Percentiles rank a stretch among this genome's conserved stretches.
Conservation (phyloP, 2,797 vertebrate genomes). For the Hipposideros larvatus region DNA sequence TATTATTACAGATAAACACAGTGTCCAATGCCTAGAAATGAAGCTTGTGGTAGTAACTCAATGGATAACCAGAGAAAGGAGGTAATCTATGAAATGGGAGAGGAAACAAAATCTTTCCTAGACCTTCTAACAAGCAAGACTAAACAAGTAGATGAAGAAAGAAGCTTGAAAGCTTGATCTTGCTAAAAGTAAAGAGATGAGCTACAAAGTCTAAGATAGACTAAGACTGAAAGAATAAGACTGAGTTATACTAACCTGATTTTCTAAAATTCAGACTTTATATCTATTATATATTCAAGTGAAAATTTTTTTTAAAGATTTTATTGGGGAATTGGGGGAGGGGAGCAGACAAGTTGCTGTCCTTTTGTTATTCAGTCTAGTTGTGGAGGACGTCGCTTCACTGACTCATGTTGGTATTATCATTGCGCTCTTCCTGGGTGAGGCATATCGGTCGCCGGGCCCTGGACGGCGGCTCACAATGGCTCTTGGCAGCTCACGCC, state of each 20-base stretch:
- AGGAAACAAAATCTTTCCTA: conserved; percentile 2
- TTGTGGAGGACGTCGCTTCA: too few species aligned
- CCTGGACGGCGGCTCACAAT: too few species aligned
- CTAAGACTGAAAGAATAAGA: not conserved
- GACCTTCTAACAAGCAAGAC: not conserved
- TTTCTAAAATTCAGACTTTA: not conserved
- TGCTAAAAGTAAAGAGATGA: conserved; percentile 23
- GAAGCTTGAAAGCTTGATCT: not conserved
- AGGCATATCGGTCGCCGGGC: too few species aligned
- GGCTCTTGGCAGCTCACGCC: too few species aligned
- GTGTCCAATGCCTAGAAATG: not conserved
- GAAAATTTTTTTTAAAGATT: not conserved
- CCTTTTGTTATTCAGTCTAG: too few species aligned
- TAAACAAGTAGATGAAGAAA: not conserved
- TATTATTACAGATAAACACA: conserved; percentile 6
- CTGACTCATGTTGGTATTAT: too few species aligned
- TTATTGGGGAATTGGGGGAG: too few species aligned
- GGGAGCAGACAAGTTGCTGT: too few species aligned
- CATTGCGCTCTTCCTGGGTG: too few species aligned
- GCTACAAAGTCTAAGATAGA: not conserved
- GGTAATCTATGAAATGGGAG: not conserved
- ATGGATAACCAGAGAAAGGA: not conserved
- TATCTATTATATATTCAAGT: not conserved
- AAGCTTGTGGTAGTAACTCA: not conserved
- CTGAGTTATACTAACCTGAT: not conserved